Percentiles rank a stretch among this genome's conserved stretches.
Evolutionary conservation across 92 coral and sea anemone species (phyloP).

Genomic region (Parazoanthus atlanticus): DNA sequence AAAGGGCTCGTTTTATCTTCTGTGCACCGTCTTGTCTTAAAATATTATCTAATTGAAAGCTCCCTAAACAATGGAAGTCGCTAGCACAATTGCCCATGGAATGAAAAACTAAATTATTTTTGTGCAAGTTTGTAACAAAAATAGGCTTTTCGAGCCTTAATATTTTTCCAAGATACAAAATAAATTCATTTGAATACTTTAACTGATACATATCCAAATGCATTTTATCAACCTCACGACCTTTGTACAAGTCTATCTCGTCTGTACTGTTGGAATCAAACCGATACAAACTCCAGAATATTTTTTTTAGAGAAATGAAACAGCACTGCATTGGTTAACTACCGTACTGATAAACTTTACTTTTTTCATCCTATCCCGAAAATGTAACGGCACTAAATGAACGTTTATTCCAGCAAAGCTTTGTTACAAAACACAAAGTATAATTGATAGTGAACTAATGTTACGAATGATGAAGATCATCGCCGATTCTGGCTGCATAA

Average conservation of each 20-base stretch:
- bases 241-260: not conserved
- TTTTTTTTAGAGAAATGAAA: not conserved
- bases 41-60: constrained; percentile 30
- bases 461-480: not conserved
- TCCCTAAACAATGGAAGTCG: constrained; percentile 17
- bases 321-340: not conserved
- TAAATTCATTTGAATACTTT: constrained; percentile 43
- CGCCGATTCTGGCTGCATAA: not conserved
- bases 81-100: constrained; percentile 6
- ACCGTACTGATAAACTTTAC: not conserved
- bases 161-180: constrained; percentile 29
- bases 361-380: not conserved
- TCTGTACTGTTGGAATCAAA: not conserved
- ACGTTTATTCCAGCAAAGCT: not conserved
- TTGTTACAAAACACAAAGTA: not conserved
- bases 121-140: constrained; percentile 42
- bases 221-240: constrained; percentile 5
- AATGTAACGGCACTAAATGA: not conserved
- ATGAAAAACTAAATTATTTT: constrained; percentile 35
- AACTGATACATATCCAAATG: constrained; percentile 42
- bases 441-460: not conserved
- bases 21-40: not conserved
- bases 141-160: constrained; percentile 38
- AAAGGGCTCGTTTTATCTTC: not conserved
- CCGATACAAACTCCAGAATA: not conserved